phyloP scores from a whole-genome alignment of 2,113 vertebrate genomes.

The Stomatorhinus ivindoensis region DNA sequence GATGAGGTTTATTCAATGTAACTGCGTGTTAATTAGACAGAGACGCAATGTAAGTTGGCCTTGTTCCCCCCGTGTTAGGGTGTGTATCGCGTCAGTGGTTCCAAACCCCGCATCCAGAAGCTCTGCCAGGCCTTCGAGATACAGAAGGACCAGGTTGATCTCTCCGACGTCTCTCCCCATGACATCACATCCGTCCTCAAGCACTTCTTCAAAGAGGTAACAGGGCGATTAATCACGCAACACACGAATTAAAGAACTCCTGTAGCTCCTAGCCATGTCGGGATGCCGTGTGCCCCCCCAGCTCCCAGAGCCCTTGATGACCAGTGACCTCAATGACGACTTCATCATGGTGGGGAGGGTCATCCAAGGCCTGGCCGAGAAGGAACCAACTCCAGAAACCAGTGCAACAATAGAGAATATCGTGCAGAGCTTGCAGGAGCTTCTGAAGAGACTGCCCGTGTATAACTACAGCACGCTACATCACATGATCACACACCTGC shows the following conservation, averaged over 20 bases:
- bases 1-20: background rate
- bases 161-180: slow-evolving; percentile 80
- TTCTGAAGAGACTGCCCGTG: slow-evolving; percentile 66
- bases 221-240: background rate
- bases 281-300: slow-evolving; percentile 35
- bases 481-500: slow-evolving; percentile 72
- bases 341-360: slow-evolving; percentile 71
- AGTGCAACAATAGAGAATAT: slow-evolving; percentile 35
- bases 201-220: slow-evolving; percentile 87
- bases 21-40: background rate
- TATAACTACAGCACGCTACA: slow-evolving; percentile 75
- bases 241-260: background rate
- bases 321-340: slow-evolving; percentile 68
- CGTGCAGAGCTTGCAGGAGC: slow-evolving; percentile 52
- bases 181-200: slow-evolving; percentile 82
- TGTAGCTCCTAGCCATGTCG: background rate
- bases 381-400: slow-evolving; percentile 36
- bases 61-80: slow-evolving; percentile 53
- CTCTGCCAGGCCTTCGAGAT: slow-evolving; percentile 81
- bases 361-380: slow-evolving; percentile 57
- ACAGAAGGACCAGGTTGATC: slow-evolving; percentile 73
- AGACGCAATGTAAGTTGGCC: background rate
- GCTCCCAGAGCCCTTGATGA: slow-evolving; percentile 80
- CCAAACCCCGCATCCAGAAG: slow-evolving; percentile 79
- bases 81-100: slow-evolving; percentile 82